Percentiles rank a stretch among this genome's conserved stretches.
Evolutionary conservation across 53 echinoderm and acorn worm genomes (phyloP).

Genomic region (Paracentrotus lividus): DNA sequence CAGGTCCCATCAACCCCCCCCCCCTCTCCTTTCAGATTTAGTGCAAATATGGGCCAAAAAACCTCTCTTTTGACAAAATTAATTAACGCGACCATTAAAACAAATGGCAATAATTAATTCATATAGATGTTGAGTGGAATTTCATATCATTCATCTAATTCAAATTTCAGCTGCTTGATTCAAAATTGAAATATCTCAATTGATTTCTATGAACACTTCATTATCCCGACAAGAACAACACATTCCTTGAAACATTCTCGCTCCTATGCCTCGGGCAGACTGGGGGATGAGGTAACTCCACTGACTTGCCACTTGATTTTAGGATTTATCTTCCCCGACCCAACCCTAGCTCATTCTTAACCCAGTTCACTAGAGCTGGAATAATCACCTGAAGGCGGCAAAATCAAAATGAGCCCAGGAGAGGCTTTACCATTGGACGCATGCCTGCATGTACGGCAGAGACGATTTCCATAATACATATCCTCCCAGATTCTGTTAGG

Average conservation of each 20-base stretch:
- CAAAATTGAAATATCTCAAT: too few relatives aligned
- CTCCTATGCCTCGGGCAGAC: background rate
- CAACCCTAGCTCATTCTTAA: slow-evolving; percentile 18
- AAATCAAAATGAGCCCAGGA: background rate
- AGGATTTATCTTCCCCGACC: slow-evolving; percentile 10
- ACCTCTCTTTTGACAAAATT: too few relatives aligned
- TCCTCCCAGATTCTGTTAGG: too few relatives aligned
- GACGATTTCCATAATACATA: slow-evolving; percentile 26
- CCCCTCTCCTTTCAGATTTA: too few relatives aligned
- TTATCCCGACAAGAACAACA: background rate
- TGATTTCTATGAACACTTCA: background rate
- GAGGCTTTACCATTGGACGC: background rate
- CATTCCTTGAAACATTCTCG: background rate
- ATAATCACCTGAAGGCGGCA: slow-evolving; percentile 9
- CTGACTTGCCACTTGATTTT: background rate
- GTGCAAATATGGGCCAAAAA: too few relatives aligned
- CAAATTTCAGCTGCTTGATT: too few relatives aligned
- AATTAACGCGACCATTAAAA: too few relatives aligned
- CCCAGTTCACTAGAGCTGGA: slow-evolving; percentile 2
- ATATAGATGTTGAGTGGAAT: too few relatives aligned
- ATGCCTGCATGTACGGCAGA: background rate
- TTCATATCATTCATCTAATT: too few relatives aligned
- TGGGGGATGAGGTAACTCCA: background rate
- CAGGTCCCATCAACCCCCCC: too few relatives aligned
- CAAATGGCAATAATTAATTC: too few relatives aligned